A percentile compares a stretch with the other conserved stretches of the same genome.
Evolutionary conservation across 2,888 invertebrate species (phyloP).

Genomic region (Pediacus dermestoides): DNA sequence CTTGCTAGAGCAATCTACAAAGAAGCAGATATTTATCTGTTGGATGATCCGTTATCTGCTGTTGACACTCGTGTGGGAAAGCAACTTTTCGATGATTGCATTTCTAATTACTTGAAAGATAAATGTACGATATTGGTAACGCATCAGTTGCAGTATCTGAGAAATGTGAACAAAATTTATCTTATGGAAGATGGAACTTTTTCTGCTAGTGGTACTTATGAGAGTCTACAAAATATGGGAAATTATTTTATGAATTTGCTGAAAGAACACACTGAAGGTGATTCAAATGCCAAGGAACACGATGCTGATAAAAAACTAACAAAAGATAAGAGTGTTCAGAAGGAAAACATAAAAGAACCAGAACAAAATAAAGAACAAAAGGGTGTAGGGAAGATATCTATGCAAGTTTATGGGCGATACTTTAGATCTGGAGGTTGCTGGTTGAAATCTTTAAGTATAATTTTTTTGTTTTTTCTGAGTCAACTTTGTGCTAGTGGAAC

Average conservation of each 20-base stretch:
- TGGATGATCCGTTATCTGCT: constrained; percentile 87
- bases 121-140: constrained; percentile 73
- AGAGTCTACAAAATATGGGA: constrained; percentile 65
- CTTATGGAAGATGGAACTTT: constrained; percentile 56
- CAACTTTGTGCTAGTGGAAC: constrained; percentile 69
- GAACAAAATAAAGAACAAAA: constrained; percentile 56
- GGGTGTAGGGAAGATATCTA: constrained; percentile 55
- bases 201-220: constrained; percentile 63
- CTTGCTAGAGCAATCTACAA: constrained; percentile 81
- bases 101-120: constrained; percentile 58
- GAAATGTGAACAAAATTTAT: constrained; percentile 54
- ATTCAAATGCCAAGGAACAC: too few species aligned
- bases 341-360: constrained; percentile 37
- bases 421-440: constrained; percentile 69
- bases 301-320: constrained; percentile 25
- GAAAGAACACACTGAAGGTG: constrained; percentile 36
- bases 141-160: constrained; percentile 64
- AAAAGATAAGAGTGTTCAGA: constrained; percentile 9
- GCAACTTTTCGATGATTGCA: constrained; percentile 78
- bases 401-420: constrained; percentile 63
- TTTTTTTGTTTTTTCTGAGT: constrained; percentile 61
- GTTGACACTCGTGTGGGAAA: constrained; percentile 86
- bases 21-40: constrained; percentile 76
- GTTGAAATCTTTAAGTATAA: too few species aligned
- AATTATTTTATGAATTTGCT: constrained; percentile 63